Percentiles rank a stretch among this genome's conserved stretches.
phyloP scores from a whole-genome alignment of 2,797 vertebrate genomes.

The Kryptopterus vitreolus region DNA sequence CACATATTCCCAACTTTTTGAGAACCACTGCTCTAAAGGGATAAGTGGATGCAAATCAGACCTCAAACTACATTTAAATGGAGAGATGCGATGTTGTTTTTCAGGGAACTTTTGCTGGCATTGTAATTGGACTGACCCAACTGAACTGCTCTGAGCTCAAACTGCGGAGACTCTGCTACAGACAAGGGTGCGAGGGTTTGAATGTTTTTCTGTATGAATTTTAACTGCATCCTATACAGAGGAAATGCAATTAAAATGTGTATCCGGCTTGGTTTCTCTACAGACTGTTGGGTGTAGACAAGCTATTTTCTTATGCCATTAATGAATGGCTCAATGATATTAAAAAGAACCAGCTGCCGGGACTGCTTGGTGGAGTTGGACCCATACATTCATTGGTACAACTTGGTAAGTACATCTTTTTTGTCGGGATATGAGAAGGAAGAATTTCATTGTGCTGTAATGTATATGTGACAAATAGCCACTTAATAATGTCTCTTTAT shows the following conservation, averaged over 20 bases:
- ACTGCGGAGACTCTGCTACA: slow-evolving; percentile 89
- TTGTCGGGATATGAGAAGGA: too few relatives aligned
- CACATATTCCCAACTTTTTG: too few relatives aligned
- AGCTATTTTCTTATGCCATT: slow-evolving; percentile 92
- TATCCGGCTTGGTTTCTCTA: slow-evolving; percentile 42
- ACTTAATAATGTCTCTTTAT: not conserved
- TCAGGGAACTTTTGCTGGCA: slow-evolving; percentile 95
- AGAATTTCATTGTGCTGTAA: too few relatives aligned
- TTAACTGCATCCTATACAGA: not conserved
- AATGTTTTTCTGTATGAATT: slow-evolving; percentile 30
- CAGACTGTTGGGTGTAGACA: slow-evolving; percentile 95
- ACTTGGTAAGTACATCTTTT: slow-evolving; percentile 77
- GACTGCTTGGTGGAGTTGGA: slow-evolving; percentile 94
- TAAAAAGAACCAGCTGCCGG: slow-evolving; percentile 96
- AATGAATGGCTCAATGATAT: slow-evolving; percentile 97
- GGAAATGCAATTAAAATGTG: not conserved
- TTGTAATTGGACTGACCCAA: slow-evolving; percentile 94
- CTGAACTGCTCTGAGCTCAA: slow-evolving; percentile 96
- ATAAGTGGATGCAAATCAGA: not conserved
- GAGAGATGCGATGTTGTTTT: not conserved
- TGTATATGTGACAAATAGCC: too few relatives aligned
- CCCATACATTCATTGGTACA: slow-evolving; percentile 97
- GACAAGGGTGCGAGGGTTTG: slow-evolving; percentile 83
- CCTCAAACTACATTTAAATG: not conserved
- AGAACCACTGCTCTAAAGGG: not conserved